Evolutionary conservation across 2,113 vertebrate species (phyloP).

Genomic region (Lepisosteus oculatus): DNA sequence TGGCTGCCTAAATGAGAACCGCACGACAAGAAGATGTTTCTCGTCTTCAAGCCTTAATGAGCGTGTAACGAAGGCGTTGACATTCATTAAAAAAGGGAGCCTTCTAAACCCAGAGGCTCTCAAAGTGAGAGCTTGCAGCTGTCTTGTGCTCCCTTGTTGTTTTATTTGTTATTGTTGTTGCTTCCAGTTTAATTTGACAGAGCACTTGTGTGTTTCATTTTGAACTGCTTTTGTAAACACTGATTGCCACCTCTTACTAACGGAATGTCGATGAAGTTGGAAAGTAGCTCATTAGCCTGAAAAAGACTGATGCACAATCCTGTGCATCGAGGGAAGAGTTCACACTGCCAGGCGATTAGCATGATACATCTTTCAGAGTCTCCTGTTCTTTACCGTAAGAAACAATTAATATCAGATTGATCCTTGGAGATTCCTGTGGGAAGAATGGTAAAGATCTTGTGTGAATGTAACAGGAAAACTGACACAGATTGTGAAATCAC

Average conservation of each 20-base stretch:
- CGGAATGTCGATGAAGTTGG: background rate
- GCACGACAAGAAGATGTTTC: background rate
- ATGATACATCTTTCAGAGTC: too few species aligned
- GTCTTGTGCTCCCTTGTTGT: background rate
- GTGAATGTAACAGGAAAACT: too few species aligned
- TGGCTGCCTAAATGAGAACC: background rate
- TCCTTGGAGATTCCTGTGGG: too few species aligned
- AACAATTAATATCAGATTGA: too few species aligned
- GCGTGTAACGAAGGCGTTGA: background rate
- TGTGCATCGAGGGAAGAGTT: background rate
- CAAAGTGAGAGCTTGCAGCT: background rate
- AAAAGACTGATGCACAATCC: background rate
- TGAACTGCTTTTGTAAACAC: background rate
- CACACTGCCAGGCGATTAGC: too few species aligned
- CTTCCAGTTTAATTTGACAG: background rate
- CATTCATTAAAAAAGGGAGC: background rate
- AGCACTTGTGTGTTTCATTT: background rate
- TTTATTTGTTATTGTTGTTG: background rate
- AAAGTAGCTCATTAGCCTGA: background rate
- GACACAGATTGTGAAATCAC: too few species aligned
- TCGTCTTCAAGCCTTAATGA: background rate
- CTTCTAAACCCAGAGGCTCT: background rate
- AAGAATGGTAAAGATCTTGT: too few species aligned
- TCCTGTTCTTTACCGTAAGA: too few species aligned
- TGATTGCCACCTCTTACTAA: conserved; percentile 8